A percentile compares a stretch with the other conserved stretches of the same genome.
Conservation (phyloP, 2,113 vertebrate species). For the Marcusenius ussheri region DNA sequence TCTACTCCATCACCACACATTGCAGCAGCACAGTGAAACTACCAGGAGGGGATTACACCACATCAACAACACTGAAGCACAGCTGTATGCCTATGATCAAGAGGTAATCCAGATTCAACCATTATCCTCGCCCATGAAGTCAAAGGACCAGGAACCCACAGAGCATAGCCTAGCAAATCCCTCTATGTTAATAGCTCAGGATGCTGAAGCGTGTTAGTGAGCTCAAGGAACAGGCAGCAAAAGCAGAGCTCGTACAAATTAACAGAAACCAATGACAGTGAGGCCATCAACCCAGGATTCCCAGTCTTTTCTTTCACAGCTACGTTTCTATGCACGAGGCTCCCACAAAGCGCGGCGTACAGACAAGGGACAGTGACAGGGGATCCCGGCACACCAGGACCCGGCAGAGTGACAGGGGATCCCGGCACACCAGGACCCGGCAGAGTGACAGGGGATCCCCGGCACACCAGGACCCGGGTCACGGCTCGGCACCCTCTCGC, state of each 20-base stretch:
- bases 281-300: too few species aligned
- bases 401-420: background rate
- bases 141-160: constrained; percentile 2
- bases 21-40: background rate
- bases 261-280: background rate
- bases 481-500: background rate
- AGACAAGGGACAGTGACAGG: background rate
- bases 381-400: background rate
- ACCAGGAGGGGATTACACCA: background rate
- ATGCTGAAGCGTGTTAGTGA: constrained; percentile 6
- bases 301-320: background rate
- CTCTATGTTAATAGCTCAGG: background rate
- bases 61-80: constrained; percentile 5
- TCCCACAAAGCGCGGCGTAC: background rate
- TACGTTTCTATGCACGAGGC: background rate
- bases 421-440: background rate
- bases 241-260: background rate
- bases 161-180: background rate
- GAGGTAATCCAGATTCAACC: background rate
- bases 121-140: background rate
- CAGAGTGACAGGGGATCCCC: background rate
- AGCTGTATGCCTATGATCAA: background rate
- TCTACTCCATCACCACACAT: background rate
- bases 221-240: background rate
- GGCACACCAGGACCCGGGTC: background rate